Evolutionary conservation across 2,888 invertebrate genomes (phyloP), one percentile per base, ranked within the genome.

Genomic region (Axea sp.): DNA sequence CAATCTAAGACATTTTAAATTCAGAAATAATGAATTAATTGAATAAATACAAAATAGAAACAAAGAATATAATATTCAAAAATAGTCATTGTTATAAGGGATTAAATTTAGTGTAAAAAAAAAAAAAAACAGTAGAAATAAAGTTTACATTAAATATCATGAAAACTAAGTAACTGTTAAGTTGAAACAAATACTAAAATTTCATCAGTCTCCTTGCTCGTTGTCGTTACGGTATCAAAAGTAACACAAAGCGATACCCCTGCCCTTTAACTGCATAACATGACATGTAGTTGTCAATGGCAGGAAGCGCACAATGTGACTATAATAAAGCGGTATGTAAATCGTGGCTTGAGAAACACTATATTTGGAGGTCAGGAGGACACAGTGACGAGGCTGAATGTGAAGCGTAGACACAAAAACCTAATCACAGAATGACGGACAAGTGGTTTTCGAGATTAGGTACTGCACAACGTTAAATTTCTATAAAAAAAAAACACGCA

Each of bases 281-380:
- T 62, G 67, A 49, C 49, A 55, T 7, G 37, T 37, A n/a, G 47
- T 43, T 57, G 57, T 72, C 64, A 59, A 41, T 45, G 59, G 53
- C 47, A 67, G 64, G 60, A 67, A 62, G 55, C 28, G 15, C 17
- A 41, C 45, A 41, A 43, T 73, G 55, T 26, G 24, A 14, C 47
- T 57, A 39, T 28, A 67, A 67, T 62, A 62, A 60, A 47, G 47
- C 51, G 19, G 19, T 51, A 59, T 49, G 57, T 57, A 59, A 74
- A 53, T 65, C 64, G 49, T 57, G 68, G 17, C 68, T 39, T 41
- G 68, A 26, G 64, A 53, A 69, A 51, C 43, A 45, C 15, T 41
- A 53, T 69, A 57, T 22, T 65, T 57, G 39, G 64, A 64, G 73
- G 73, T 74, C 51, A 69, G 33, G 59, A 71, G 74, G 59, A 41